Conservation (phyloP, 2,113 vertebrate genomes). For the Heterocephalus glaber region DNA sequence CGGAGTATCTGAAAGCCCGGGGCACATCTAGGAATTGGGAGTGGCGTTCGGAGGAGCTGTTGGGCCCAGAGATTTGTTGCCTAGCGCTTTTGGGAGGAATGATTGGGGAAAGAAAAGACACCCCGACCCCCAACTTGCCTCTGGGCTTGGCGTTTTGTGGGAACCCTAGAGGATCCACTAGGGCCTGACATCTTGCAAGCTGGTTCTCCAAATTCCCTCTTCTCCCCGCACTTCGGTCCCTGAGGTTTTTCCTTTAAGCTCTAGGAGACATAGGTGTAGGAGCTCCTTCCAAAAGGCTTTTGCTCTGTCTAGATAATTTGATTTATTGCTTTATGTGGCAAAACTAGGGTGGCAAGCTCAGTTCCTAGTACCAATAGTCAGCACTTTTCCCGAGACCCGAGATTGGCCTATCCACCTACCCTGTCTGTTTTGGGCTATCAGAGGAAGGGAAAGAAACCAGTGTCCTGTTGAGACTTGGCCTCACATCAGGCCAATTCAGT, state of each 20-base stretch:
- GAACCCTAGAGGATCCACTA: not conserved
- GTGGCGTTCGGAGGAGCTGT: not conserved
- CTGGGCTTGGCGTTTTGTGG: not conserved
- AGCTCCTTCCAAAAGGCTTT: conserved; percentile 41
- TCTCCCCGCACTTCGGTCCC: not conserved
- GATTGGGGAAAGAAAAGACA: not conserved
- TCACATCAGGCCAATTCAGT: not conserved
- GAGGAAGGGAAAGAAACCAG: not conserved
- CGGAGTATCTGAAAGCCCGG: conserved; percentile 5
- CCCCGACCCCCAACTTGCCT: not conserved
- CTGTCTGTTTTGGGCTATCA: not conserved
- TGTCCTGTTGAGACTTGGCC: not conserved
- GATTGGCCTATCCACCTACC: not conserved
- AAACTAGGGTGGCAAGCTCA: conserved; percentile 44
- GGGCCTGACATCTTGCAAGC: not conserved
- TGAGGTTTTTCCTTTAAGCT: not conserved
- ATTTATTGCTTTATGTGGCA: conserved; percentile 65
- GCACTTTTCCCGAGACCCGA: conserved; percentile 32
- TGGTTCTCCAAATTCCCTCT: not conserved
- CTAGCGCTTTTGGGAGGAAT: not conserved
- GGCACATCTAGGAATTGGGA: not conserved
- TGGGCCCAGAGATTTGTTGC: not conserved
- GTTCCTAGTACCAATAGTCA: not conserved
- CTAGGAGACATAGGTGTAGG: not conserved
- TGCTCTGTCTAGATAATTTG: conserved; percentile 54